Base-by-base conservation (phyloP, 2,113 vertebrate species). In the Ageneiosus marmoratus region DNA sequence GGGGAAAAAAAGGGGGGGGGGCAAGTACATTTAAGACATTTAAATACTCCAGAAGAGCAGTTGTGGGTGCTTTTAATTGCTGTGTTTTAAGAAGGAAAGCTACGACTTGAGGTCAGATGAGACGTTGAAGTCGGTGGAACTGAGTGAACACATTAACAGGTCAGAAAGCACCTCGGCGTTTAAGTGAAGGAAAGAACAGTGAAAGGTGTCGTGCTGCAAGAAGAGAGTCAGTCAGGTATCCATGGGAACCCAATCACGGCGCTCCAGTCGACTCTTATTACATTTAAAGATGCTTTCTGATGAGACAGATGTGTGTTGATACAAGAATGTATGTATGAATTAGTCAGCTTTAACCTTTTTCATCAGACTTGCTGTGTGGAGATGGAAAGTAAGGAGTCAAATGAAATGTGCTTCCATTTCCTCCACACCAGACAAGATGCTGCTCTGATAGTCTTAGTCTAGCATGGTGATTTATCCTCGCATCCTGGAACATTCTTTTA, bases 211-310 rank as follows among this genome's bases (percentile, higher is more conserved):
- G n/a, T 37, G 46, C 32, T 2, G 34, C 10, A 69, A 24, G 20
- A 69, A 11, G 9, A 69, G 34, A 69, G 11, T 46, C 16, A 29
- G 27, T 34, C 63, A 1, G 16, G 81, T 83, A 69, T 79, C 81
- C 69, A 69, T 44, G 37, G 34, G 44, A 69, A 86, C 67, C n/a
- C 46, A 51, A 37, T 5, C 3, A 73, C 24, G 37, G 80, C n/a
- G 10, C 44, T 46, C 29, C 24, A n/a, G 32, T 80, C 1, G 8
- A 2, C 15, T 6, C 12, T 13, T 24, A 55, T 62, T 9, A 34
- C 24, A 41, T 82, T 72, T 75, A 27, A 29, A 69, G 29, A 15
- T 2, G 1, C 4, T 50, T 80, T 51, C n/a, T 53, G 16, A 48
- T 60, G 60, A 18, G 3, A 10, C 27, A 41, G 27, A 22, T 29